Evolutionary conservation across 1,140 invertebrate genomes (phyloP).

Genomic region (Holcopasites calliopsidis): DNA sequence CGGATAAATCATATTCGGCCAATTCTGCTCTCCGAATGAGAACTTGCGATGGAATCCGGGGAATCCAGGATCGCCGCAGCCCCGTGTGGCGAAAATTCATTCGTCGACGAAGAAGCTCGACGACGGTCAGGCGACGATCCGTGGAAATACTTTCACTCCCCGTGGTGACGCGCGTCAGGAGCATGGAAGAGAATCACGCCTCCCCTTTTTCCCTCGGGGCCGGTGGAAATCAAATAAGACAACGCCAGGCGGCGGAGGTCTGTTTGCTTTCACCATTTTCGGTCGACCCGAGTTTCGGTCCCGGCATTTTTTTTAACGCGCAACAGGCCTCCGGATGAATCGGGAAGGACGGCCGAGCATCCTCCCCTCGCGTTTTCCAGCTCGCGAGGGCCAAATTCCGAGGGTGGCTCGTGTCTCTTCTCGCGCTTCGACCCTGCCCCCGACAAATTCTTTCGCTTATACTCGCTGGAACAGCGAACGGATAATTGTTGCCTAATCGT

Average conservation of each 20-base stretch:
- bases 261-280: not conserved
- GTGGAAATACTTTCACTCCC: not conserved
- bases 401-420: not conserved
- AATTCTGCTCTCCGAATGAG: not conserved
- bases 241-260: conserved; percentile 1
- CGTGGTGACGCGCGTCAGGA: not conserved
- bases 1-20: no score
- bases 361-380: not conserved
- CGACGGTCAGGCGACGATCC: not conserved
- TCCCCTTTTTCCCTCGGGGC: not conserved
- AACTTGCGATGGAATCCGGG: no score
- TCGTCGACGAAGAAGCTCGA: not conserved
- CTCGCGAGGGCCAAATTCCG: not conserved
- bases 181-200: not conserved
- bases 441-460: no score
- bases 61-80: not conserved
- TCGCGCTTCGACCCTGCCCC: no score
- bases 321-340: not conserved
- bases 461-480: not conserved
- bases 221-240: conserved; percentile 30
- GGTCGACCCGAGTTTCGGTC: not conserved
- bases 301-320: not conserved
- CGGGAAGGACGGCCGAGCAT: not conserved
- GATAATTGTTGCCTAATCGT: not conserved
- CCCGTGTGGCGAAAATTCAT: not conserved